These are phyloP conservation scores for Microctonus brassicae DNA, from an alignment of 2,888 invertebrate genomes.

Conservation along the genomic window DNA sequence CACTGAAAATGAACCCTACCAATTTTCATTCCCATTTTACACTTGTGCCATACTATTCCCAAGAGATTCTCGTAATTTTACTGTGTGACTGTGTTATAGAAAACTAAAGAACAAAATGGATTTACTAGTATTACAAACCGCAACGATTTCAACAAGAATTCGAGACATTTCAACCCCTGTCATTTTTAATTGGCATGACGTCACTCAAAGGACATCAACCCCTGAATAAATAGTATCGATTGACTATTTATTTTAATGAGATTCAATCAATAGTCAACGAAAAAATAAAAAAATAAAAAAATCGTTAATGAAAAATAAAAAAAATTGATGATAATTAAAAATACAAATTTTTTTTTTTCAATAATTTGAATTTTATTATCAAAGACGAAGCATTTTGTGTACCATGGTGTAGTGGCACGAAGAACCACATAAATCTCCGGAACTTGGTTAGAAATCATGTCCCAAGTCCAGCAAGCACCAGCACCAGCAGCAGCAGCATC, in stretches of 20 bases:
- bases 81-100: neutral
- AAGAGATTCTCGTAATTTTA: conserved; percentile 3
- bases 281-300: too few species aligned
- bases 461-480: conserved; percentile 4
- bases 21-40: neutral
- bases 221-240: neutral
- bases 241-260: neutral
- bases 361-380: too few species aligned
- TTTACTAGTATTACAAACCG: neutral
- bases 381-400: neutral
- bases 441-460: conserved; percentile 8
- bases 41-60: neutral
- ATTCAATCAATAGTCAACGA: neutral
- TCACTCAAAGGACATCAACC: neutral
- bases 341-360: too few species aligned
- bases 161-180: neutral
- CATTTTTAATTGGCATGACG: neutral
- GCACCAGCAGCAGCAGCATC: neutral
- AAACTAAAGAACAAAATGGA: neutral
- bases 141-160: neutral
- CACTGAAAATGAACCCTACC: conserved; percentile 2
- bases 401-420: neutral
- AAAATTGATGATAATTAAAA: too few species aligned
- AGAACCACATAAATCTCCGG: neutral
- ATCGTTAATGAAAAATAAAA: too few species aligned